Evolutionary conservation across 1,140 invertebrate species (phyloP), one percentile per base, ranked within the genome.

Genomic region (Rhagoletis pomonella): DNA sequence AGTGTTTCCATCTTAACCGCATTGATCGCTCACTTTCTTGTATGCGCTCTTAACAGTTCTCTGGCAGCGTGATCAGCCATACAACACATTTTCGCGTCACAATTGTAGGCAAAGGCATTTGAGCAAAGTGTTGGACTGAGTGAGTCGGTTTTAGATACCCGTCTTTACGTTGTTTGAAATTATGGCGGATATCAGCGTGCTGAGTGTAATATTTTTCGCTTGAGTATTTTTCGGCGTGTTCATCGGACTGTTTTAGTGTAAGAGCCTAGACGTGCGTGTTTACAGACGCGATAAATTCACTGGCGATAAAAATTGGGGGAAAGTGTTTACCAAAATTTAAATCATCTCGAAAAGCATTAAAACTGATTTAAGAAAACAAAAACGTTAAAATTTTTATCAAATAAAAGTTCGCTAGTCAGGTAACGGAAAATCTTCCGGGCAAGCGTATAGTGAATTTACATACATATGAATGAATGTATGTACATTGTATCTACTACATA

Each of bases 131-230:
- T 81, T 81, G 19, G 55, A 6, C 42, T 81, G 73, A 81, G 73
- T 81, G 73, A 81, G n/a, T 81, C 42, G 47, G 47, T 50, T 81
- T 81, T 4, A n/a, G 73, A 17, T 81, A 55, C 55, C 47, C 47
- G 69, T 81, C 7, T 10, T 81, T 73, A 73, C 44, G 14, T n/a
- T 42, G 4, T 55, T 81, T 67, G 12, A 62, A 62, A 14, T 17
- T 14, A 62, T 14, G 9, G 60, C 7, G 17, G 12, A 14, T 14
- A 62, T 62, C 4, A 14, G 60, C 17, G 12, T 14, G 60, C 64
- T 81, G 73, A 81, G 73, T 81, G 73, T 9, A n/a, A 81, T 81
- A 14, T 17, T 81, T 81, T 81, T 14, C 42, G 73, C 73, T 81
- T 5, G 73, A 81, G 73, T 81, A 7, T 50, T 81, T 81, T 81